phyloP scores from a whole-genome alignment of 2,888 invertebrate genomes.

The Rhaphigaster nebulosa region DNA sequence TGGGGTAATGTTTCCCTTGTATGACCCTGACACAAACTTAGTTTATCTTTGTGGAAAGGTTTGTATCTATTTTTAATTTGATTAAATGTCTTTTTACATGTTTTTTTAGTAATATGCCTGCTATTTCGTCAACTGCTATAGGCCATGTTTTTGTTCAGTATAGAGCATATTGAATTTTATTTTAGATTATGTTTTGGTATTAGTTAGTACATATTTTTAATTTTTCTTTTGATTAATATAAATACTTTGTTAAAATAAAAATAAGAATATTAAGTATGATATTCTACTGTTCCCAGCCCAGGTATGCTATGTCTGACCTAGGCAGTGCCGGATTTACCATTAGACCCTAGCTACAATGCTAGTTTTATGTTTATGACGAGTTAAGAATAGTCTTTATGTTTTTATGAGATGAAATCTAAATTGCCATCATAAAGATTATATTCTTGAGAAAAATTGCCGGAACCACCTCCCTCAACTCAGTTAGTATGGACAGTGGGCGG shows the following conservation, averaged over 20 bases:
- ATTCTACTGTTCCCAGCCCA: too few species aligned
- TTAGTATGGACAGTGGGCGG: too few species aligned
- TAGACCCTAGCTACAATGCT: too few species aligned
- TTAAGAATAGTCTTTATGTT: too few species aligned
- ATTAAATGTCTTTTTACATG: neutral
- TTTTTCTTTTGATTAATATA: neutral
- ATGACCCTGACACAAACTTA: constrained; percentile 95
- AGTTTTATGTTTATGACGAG: too few species aligned
- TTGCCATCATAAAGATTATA: too few species aligned
- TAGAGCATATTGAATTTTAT: neutral
- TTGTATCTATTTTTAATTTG: constrained; percentile 58
- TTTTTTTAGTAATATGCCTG: neutral
- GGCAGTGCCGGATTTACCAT: too few species aligned
- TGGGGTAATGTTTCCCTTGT: constrained; percentile 96
- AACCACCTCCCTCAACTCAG: too few species aligned
- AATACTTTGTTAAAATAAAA: neutral
- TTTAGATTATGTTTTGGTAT: neutral
- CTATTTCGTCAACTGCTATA: neutral
- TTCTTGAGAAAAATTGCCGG: too few species aligned
- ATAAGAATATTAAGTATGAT: neutral
- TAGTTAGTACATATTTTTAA: too few species aligned
- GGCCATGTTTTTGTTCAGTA: neutral
- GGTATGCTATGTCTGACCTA: too few species aligned
- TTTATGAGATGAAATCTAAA: too few species aligned
- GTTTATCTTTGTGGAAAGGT: constrained; percentile 95